A percentile compares a stretch with the other conserved stretches of the same genome.
These are phyloP conservation scores for Enhydra lutris DNA, from an alignment of 2,113 vertebrate genomes.

Conservation along the genomic window DNA sequence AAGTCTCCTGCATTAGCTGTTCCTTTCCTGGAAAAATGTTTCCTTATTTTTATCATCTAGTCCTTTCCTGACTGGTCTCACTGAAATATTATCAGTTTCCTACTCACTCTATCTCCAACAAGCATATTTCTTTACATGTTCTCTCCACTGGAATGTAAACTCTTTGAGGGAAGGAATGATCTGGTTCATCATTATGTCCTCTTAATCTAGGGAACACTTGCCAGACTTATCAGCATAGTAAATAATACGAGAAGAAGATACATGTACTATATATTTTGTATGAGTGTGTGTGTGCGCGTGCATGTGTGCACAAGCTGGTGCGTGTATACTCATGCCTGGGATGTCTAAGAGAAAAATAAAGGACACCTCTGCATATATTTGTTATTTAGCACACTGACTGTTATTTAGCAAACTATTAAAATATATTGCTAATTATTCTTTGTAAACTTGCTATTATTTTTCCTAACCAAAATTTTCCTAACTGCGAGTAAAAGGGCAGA, in stretches of 20 bases:
- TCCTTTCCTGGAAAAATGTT: not conserved
- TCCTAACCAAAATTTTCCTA: not conserved
- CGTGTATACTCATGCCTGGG: fast-evolving
- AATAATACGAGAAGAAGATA: not conserved
- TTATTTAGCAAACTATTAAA: not conserved
- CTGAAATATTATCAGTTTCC: not conserved
- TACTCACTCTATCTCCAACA: not conserved
- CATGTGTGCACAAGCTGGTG: too few species aligned
- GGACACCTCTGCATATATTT: not conserved
- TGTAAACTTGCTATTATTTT: not conserved
- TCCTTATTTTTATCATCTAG: not conserved
- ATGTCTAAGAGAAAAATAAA: not conserved
- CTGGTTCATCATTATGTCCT: not conserved
- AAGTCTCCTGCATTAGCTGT: not conserved
- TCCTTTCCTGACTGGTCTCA: not conserved
- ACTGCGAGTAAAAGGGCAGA: not conserved
- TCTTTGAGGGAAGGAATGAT: not conserved
- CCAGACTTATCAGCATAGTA: not conserved
- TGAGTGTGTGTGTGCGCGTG: fast-evolving
- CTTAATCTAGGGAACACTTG: not conserved
- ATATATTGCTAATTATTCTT: not conserved
- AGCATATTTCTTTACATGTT: not conserved
- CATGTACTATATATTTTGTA: not conserved
- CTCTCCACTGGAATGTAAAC: not conserved
- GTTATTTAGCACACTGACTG: not conserved